A percentile compares a stretch with the other conserved stretches of the same genome.
Evolutionary conservation across 2,797 vertebrate genomes (phyloP).

Genomic region (Benthosema pterotum): DNA sequence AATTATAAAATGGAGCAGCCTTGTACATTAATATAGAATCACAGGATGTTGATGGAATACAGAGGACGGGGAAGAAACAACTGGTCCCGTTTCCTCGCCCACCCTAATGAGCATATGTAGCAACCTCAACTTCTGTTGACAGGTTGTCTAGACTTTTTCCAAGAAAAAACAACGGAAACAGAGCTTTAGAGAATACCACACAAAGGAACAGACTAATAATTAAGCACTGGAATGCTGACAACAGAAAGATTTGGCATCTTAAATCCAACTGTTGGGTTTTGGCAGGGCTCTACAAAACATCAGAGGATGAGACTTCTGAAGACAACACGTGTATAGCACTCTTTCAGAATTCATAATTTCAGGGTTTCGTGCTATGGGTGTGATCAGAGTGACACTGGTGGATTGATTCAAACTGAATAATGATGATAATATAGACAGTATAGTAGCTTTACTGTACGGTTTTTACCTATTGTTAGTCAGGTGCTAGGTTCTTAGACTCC

Average conservation of each 20-base stretch:
- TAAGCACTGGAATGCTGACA: neutral
- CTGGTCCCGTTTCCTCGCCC: slow-evolving; percentile 16
- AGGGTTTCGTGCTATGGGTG: too few species aligned
- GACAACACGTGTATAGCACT: neutral
- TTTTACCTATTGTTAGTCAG: too few species aligned
- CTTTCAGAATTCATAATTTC: too few species aligned
- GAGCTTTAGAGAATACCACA: slow-evolving; percentile 6
- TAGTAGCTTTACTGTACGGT: too few species aligned
- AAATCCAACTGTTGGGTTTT: neutral
- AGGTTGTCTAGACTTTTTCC: slow-evolving; percentile 21
- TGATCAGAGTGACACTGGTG: neutral
- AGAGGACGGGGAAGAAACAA: slow-evolving; percentile 1
- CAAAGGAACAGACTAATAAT: slow-evolving; percentile 11
- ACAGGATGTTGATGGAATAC: slow-evolving; percentile 12
- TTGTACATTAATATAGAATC: slow-evolving; percentile 21
- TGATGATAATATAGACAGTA: neutral
- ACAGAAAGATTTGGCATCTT: slow-evolving; percentile 7
- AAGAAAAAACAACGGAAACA: neutral
- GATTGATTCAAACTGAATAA: neutral
- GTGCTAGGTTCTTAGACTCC: too few species aligned
- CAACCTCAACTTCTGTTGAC: slow-evolving; percentile 26
- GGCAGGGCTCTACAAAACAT: neutral
- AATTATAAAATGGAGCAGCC: slow-evolving; percentile 36
- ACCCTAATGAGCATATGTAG: slow-evolving; percentile 29
- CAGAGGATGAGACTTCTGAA: neutral